A percentile compares a stretch with the other conserved stretches of the same genome.
These are phyloP conservation scores for Sebastes flavidus DNA, from an alignment of 2,797 vertebrate species.

Conservation along the genomic window DNA sequence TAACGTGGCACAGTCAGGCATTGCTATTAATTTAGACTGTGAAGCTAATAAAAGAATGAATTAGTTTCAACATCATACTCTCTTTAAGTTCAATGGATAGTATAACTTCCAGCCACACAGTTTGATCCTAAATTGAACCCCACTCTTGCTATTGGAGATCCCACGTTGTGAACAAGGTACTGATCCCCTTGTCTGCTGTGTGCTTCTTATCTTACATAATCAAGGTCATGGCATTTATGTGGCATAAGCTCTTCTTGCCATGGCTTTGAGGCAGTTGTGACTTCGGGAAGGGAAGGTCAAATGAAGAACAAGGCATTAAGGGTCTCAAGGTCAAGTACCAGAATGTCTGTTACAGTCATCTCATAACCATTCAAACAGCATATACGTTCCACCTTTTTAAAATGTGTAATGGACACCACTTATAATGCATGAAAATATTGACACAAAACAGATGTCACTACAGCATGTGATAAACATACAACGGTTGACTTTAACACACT, in stretches of 20 bases:
- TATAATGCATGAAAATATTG: neutral
- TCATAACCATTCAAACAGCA: neutral
- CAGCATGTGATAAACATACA: constrained; percentile 26
- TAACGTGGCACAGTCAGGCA: neutral
- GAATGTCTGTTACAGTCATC: constrained; percentile 9
- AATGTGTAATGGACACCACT: constrained; percentile 7
- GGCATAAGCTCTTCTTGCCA: constrained; percentile 44
- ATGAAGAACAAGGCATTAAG: constrained; percentile 48
- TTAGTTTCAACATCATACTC: neutral
- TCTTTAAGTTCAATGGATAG: neutral
- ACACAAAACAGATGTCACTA: constrained; percentile 10
- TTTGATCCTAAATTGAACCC: constrained; percentile 22
- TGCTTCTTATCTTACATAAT: constrained; percentile 69
- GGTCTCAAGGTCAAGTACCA: constrained; percentile 50
- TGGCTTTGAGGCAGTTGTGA: constrained; percentile 42
- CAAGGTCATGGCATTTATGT: constrained; percentile 66
- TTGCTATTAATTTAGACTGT: constrained; percentile 4
- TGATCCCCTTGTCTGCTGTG: constrained; percentile 44
- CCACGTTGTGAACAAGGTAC: constrained; percentile 48
- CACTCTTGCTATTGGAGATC: constrained; percentile 9
- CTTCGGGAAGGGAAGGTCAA: constrained; percentile 55
- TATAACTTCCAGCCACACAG: neutral
- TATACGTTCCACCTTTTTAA: constrained; percentile 1
- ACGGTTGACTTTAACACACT: constrained; percentile 37
- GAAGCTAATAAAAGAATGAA: constrained; percentile 13